Evolutionary conservation across 2,888 invertebrate genomes (phyloP), one percentile per base, ranked within the genome.

Genomic region (Crocallis elinguaria): DNA sequence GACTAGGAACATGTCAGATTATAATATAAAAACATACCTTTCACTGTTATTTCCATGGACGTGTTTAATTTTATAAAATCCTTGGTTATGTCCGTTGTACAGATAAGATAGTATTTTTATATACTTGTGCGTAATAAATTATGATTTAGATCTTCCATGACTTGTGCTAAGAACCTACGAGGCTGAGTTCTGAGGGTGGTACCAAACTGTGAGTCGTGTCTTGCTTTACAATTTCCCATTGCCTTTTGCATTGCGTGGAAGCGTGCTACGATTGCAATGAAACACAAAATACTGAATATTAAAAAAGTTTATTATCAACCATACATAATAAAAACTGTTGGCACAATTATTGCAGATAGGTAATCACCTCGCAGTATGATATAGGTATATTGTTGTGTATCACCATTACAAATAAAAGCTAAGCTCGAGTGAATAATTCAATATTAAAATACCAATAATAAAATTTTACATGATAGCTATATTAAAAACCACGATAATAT

Each of bases 251-350:
- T 37, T 23, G 29, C 16, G 36, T 21, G 16, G 12, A 3, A 66
- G 36, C 52, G 68, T 75, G 68, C 62, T 27, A 1, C 36, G 9
- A 36, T 51, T 42, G 8, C 35, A 74, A 71, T 72, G 52, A 76
- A 75, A 76, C 73, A 66, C 62, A 39, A 57, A 51, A 44, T 71
- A 71, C 64, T 69, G 76, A 80, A 82, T 87, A 83, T 83, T 76
- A 85, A 85, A n/a, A 85, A 86, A 74, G 79, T 88, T 89, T 87
- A 88, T 86, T 88, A 79, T 79, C 69, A 86, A 85, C 74, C 77
- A 77, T 84, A 84, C 75, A 82, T 74, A 78, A 71, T 75, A 76
- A 73, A 80, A 42, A 82, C 68, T 70, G 82, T 88, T 88, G 88
- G 88, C 88, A 89, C 88, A 82, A 76, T n/a, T 78, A 75, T 81